phyloP scores from a whole-genome alignment of 2,888 invertebrate genomes.

The Xestobium rufovillosum region DNA sequence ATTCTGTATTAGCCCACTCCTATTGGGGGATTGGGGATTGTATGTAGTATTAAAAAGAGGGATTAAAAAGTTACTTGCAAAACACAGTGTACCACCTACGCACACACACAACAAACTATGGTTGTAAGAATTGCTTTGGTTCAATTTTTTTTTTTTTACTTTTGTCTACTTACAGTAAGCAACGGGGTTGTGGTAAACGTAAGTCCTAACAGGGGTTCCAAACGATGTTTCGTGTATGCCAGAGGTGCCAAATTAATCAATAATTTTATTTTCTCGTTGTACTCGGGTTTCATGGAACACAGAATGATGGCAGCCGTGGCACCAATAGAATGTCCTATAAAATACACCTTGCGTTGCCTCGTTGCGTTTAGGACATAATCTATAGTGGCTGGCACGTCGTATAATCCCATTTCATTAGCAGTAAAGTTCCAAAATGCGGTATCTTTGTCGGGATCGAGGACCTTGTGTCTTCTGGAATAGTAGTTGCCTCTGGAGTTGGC shows the following conservation, averaged over 20 bases:
- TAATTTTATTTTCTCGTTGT: conserved; percentile 37
- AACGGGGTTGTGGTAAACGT: no score
- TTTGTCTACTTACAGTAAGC: no score
- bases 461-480: conserved; percentile 47
- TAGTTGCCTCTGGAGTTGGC: conserved; percentile 55
- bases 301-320: conserved; percentile 44
- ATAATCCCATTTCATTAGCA: conserved; percentile 56
- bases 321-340: conserved; percentile 61
- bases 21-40: no score
- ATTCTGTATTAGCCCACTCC: no score
- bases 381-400: conserved; percentile 55
- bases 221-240: conserved; percentile 30
- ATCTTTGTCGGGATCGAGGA: conserved; percentile 38
- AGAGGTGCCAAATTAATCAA: conserved; percentile 38
- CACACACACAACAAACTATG: no score
- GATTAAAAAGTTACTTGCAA: no score
- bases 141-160: no score
- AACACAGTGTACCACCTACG: no score
- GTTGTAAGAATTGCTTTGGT: no score
- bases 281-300: conserved; percentile 39
- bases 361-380: conserved; percentile 50
- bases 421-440: conserved; percentile 55
- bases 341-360: conserved; percentile 45
- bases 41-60: no score
- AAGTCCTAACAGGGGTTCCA: no score